Evolutionary conservation across 1,140 invertebrate genomes (phyloP).

Genomic region (Papilio glaucus): DNA sequence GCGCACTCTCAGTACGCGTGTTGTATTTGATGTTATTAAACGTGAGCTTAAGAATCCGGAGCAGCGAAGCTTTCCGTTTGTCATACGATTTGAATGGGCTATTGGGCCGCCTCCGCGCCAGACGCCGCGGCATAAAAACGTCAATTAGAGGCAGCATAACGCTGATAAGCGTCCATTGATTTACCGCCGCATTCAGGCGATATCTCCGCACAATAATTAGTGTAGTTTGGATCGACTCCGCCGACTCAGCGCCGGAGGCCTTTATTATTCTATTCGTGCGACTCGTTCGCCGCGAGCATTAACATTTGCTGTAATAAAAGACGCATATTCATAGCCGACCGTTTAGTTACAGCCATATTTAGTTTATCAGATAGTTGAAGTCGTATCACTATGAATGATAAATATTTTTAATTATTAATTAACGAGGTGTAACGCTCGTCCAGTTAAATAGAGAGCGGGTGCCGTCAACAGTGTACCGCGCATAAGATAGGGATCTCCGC

Average conservation of each 20-base stretch:
- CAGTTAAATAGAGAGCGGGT: neutral
- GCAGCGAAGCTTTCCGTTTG: conserved; percentile 9
- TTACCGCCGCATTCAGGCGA: conserved; percentile 17
- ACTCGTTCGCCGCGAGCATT: conserved; percentile 12
- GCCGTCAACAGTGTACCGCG: no score
- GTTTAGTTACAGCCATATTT: neutral
- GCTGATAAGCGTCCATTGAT: conserved; percentile 31
- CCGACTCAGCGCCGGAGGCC: neutral
- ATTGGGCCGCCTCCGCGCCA: neutral
- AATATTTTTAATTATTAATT: conserved; percentile 1
- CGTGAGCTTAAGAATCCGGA: neutral
- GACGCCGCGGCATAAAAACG: conserved; percentile 22
- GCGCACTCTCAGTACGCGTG: neutral
- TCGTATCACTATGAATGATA: conserved; percentile 17
- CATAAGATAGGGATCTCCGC: no score
- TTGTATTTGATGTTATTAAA: neutral
- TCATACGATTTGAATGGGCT: conserved; percentile 27
- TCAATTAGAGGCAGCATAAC: conserved; percentile 21
- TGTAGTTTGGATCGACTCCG: conserved; percentile 15
- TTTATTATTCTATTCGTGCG: conserved; percentile 24
- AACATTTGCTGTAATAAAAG: neutral
- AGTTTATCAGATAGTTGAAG: conserved; percentile 9
- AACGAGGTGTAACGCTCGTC: neutral
- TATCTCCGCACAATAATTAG: conserved; percentile 36
- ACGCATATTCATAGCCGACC: neutral